A percentile compares a stretch with the other conserved stretches of the same genome.
These are phyloP conservation scores for Phoenicopterus ruber DNA, from an alignment of 2,113 vertebrate genomes.

Conservation along the genomic window DNA sequence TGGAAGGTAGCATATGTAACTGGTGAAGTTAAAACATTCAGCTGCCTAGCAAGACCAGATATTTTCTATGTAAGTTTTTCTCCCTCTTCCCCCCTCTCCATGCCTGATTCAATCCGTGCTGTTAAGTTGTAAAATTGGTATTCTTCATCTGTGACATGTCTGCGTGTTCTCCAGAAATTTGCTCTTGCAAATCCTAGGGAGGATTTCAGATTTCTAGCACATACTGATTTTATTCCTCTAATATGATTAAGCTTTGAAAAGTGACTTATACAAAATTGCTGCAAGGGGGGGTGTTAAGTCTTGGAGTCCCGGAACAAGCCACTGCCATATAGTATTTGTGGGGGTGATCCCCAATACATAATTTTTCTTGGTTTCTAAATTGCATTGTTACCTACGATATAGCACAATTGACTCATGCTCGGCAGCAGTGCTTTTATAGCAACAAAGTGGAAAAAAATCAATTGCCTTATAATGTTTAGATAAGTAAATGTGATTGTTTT, in stretches of 20 bases:
- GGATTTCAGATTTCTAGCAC: not conserved
- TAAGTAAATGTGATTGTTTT: not conserved
- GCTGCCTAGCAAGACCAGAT: not conserved
- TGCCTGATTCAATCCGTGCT: not conserved
- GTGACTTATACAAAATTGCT: not conserved
- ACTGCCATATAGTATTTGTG: not conserved
- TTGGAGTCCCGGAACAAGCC: not conserved
- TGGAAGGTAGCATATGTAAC: not conserved
- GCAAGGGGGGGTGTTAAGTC: not conserved
- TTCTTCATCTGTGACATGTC: not conserved
- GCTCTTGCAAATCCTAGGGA: not conserved
- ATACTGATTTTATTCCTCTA: not conserved
- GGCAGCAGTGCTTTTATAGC: not conserved
- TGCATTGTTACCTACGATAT: not conserved
- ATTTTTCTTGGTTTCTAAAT: not conserved
- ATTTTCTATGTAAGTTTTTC: not conserved
- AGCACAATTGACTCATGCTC: not conserved
- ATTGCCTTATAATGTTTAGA: not conserved
- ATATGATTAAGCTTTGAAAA: slow-evolving; percentile 3
- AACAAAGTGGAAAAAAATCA: not conserved
- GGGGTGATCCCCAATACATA: not conserved
- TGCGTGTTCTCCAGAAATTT: not conserved
- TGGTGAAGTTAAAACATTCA: not conserved
- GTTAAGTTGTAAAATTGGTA: not conserved
- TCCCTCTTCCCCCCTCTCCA: not conserved